Base-by-base conservation (phyloP, 2,888 invertebrate species). In the Branchipolynoe longqiensis region DNA sequence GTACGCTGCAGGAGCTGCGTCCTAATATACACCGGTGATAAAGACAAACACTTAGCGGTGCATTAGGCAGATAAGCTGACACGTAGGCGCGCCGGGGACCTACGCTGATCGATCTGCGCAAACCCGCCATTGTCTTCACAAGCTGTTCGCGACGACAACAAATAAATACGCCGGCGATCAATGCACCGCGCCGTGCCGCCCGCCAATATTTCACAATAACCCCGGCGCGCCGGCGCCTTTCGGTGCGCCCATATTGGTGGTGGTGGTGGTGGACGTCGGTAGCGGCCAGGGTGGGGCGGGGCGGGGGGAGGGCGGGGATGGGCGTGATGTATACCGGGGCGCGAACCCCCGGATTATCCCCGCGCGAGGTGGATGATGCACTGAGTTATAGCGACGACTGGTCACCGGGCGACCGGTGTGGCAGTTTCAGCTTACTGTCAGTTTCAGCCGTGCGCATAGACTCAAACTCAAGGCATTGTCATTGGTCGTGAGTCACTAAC, bases 21-120 rank as follows among this genome's bases (percentile, higher is more conserved):
- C 62, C 56, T 83, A 83, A 64, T 83, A 83, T 83, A 83, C 83
- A 83, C 62, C 41, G 41, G 83, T 36, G 83, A 83, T 83, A 83
- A 83, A 83, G 64, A 62, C 62, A 59, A 38, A 62, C 64, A 83
- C 83, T 83, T 62, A 58, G 83, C 83, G 41, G 41, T 83, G 83
- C 62, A 59, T 59, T 83, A 83, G 40, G 64, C 62, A 56, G 83
- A 83, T 83, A 83, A 83, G 83, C 83, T 59, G 83, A 83, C 83
- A 83, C 83, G 62, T 62, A 62, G 62, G 41, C 22, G 40, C 25
- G 83, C 38, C 83, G 38, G 25, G 40, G 28, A n/a, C n/a, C 40
- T 33, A 12, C 4, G 33, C 38, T 83, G 83, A 83, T 83, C 58
- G 83, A 83, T 83, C 28, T 25, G 62, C 40, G 31, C 28, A n/a